Conservation (phyloP, 2,797 vertebrate species). For the Macropus fuliginosus region DNA sequence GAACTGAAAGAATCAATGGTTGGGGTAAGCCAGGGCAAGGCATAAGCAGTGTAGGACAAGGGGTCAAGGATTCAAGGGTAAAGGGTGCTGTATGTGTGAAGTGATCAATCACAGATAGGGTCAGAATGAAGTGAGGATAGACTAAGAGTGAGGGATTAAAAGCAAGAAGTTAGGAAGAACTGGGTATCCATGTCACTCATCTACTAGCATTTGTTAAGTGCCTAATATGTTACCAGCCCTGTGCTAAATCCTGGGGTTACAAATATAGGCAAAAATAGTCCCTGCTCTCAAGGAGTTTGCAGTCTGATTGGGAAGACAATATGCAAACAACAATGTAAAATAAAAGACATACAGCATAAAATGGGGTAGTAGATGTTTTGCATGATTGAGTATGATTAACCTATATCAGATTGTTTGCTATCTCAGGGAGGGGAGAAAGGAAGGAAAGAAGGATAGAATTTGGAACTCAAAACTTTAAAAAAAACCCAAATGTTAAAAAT, state of each 20-base stretch:
- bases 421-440: not conserved
- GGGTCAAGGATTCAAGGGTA: not conserved
- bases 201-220: not conserved
- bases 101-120: not conserved
- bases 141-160: not conserved
- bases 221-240: not conserved
- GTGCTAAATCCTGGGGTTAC: not conserved
- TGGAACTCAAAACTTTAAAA: not conserved
- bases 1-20: not conserved
- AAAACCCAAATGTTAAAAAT: not conserved
- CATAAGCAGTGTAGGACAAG: not conserved
- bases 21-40: not conserved
- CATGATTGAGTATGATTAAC: not conserved
- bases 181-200: not conserved
- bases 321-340: not conserved
- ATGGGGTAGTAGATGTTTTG: not conserved
- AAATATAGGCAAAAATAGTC: not conserved
- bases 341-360: not conserved
- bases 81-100: not conserved
- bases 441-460: not conserved
- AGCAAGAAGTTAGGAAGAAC: not conserved
- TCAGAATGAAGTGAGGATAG: not conserved
- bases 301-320: not conserved
- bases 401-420: not conserved
- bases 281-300: not conserved